A percentile compares a stretch with the other conserved stretches of the same genome.
Conservation (phyloP, 2,888 invertebrate species). For the Ichneumoninae sp. region DNA sequence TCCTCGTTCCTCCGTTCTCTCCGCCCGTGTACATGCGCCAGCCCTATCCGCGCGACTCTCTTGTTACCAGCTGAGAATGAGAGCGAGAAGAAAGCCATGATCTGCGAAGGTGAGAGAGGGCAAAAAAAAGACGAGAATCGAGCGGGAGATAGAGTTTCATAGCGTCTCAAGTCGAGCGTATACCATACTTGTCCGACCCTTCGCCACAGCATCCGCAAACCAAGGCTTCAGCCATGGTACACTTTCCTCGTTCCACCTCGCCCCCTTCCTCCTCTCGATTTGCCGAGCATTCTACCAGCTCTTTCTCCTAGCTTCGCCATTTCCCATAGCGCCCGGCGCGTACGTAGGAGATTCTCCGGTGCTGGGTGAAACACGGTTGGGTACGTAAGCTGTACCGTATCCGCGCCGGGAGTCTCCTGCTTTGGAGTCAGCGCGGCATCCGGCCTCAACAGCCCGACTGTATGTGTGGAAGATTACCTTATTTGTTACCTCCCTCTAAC, state of each 20-base stretch:
- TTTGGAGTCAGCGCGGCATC: constrained; percentile 80
- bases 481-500: constrained; percentile 82
- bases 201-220: constrained; percentile 19
- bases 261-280: constrained; percentile 51
- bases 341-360: constrained; percentile 43
- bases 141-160: constrained; percentile 50
- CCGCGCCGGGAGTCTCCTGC: constrained; percentile 62
- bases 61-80: constrained; percentile 27
- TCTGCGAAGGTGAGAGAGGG: constrained; percentile 37
- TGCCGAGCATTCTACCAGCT: constrained; percentile 23
- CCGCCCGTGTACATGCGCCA: constrained; percentile 39
- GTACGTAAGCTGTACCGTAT: constrained; percentile 2
- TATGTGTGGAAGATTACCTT: constrained; percentile 82
- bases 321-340: constrained; percentile 46
- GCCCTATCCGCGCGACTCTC: not conserved
- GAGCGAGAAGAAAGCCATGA: constrained; percentile 36
- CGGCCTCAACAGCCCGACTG: constrained; percentile 79
- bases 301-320: constrained; percentile 23
- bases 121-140: constrained; percentile 40
- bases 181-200: constrained; percentile 53
- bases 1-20: constrained; percentile 60
- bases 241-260: constrained; percentile 17
- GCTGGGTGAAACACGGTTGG: constrained; percentile 31
- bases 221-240: constrained; percentile 54
- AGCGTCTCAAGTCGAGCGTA: constrained; percentile 46